These are phyloP conservation scores for Eira barbara DNA, from an alignment of 2,113 vertebrate species.

Conservation along the genomic window DNA sequence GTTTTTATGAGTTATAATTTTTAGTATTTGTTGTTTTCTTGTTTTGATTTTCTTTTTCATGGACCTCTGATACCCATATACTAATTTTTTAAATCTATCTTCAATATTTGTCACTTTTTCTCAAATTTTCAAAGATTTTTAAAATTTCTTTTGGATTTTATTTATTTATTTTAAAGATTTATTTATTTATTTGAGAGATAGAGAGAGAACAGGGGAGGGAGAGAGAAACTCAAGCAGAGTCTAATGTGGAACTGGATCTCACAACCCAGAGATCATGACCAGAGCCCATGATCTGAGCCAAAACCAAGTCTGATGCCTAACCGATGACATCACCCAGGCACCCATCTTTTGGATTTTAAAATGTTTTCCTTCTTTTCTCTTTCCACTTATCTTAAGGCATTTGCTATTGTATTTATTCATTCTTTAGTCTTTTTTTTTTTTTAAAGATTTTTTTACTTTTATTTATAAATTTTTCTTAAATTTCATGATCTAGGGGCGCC, in stretches of 20 bases:
- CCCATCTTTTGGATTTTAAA: background rate
- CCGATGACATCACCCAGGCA: background rate
- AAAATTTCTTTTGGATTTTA: background rate
- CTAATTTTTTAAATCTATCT: background rate
- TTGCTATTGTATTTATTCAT: background rate
- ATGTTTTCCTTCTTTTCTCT: background rate
- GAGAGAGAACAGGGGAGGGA: background rate
- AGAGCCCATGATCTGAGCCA: background rate
- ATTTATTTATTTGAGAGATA: background rate
- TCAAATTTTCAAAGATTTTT: background rate
- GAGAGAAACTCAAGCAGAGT: background rate
- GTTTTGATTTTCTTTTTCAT: slow-evolving; percentile 10
- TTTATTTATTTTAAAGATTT: background rate
- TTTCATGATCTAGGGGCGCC: background rate
- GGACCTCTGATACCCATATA: background rate
- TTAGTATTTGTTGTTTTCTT: background rate
- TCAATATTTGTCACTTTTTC: background rate
- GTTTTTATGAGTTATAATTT: background rate
- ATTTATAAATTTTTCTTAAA: background rate
- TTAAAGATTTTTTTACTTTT: background rate
- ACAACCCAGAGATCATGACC: background rate
- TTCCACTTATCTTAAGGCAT: background rate
- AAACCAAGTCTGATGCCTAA: background rate
- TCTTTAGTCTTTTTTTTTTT: background rate
- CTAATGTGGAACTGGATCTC: background rate